These are phyloP conservation scores for Triops cancriformis DNA, from an alignment of 1,140 invertebrate species.

Conservation along the genomic window DNA sequence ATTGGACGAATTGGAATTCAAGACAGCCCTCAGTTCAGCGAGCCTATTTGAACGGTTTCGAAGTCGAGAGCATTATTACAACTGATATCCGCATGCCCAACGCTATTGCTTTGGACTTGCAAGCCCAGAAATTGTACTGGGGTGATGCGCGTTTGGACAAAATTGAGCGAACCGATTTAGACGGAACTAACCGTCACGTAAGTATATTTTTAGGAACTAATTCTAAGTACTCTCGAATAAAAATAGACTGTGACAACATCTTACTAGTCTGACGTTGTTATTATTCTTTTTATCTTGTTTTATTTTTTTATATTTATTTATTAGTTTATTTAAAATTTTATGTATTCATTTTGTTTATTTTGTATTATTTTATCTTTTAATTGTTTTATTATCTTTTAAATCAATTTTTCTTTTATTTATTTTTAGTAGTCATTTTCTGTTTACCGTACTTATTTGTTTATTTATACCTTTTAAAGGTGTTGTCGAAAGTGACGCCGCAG, in stretches of 20 bases:
- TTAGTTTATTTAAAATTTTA: background rate
- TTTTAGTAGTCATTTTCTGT: no score
- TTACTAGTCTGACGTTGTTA: conserved; percentile 21
- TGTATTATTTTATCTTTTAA: conserved; percentile 32
- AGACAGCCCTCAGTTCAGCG: conserved; percentile 59
- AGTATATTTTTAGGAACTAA: conserved; percentile 38
- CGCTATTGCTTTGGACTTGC: conserved; percentile 63
- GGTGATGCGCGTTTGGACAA: conserved; percentile 53
- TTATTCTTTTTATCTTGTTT: conserved; percentile 3
- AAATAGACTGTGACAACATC: background rate
- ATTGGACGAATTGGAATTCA: conserved; percentile 78
- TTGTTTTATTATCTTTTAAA: no score
- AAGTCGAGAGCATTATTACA: conserved; percentile 56
- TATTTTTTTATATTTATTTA: background rate
- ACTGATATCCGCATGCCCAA: conserved; percentile 76
- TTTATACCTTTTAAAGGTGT: conserved; percentile 40
- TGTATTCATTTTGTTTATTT: conserved; percentile 16
- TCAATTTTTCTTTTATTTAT: no score
- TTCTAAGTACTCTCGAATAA: background rate
- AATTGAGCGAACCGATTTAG: conserved; percentile 76
- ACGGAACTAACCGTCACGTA: conserved; percentile 61
- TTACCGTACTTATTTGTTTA: no score
- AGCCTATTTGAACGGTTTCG: conserved; percentile 54
- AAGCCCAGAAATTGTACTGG: conserved; percentile 55
- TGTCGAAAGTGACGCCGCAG: conserved; percentile 60